These are phyloP conservation scores for Pogonomyrmex californicus DNA, from an alignment of 1,140 invertebrate genomes.

Conservation along the genomic window DNA sequence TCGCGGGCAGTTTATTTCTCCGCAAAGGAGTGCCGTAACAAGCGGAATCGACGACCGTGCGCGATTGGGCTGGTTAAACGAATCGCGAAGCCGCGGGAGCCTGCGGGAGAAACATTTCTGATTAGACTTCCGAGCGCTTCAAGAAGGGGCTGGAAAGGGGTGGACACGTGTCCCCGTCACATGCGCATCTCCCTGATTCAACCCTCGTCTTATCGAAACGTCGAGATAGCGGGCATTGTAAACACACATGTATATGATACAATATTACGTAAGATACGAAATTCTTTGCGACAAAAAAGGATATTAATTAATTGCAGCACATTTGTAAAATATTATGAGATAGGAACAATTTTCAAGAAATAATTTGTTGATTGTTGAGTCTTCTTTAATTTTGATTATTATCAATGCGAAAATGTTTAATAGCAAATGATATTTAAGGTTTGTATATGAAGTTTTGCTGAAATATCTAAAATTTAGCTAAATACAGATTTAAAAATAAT, in stretches of 20 bases:
- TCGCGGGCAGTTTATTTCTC: slow-evolving; percentile 54
- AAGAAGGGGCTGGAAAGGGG: neutral
- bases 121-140: slow-evolving; percentile 50
- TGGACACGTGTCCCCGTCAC: slow-evolving; percentile 12
- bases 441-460: no score
- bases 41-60: slow-evolving; percentile 62
- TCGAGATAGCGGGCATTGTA: neutral
- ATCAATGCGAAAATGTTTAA: neutral
- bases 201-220: neutral
- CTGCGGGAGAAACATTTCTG: slow-evolving; percentile 64
- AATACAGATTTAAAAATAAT: no score
- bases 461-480: no score
- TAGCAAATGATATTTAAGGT: neutral
- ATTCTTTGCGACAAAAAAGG: neutral
- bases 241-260: neutral
- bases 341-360: neutral
- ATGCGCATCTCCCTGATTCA: neutral
- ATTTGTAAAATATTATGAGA: neutral
- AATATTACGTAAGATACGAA: neutral
- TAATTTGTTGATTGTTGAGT: neutral
- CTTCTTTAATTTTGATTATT: neutral
- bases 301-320: neutral
- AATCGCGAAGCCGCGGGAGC: slow-evolving; percentile 31
- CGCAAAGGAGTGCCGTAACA: slow-evolving; percentile 25
- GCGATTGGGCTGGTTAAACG: slow-evolving; percentile 52